Conservation (phyloP, 2,113 vertebrate genomes). For the Alethe diademata region DNA sequence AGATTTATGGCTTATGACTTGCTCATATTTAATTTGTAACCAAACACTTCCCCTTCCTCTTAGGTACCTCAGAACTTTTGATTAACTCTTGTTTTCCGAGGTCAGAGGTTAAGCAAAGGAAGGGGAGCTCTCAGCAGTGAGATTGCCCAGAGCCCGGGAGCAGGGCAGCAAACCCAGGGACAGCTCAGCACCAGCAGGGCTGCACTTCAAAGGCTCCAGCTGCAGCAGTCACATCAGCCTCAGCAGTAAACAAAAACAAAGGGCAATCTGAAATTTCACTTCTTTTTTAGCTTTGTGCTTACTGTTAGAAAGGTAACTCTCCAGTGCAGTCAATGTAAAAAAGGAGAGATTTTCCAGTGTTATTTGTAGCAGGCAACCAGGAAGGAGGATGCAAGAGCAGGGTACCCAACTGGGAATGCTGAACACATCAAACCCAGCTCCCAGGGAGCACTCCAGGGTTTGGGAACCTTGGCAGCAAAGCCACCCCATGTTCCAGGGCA, state of each 20-base stretch:
- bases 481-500: accelerated
- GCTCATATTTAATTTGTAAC: slow-evolving; percentile 99
- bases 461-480: background rate
- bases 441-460: background rate
- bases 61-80: slow-evolving; percentile 86
- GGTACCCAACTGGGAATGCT: background rate
- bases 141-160: slow-evolving; percentile 68
- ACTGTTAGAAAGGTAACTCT: background rate
- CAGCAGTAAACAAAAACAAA: slow-evolving; percentile 30
- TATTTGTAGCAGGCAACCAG: background rate
- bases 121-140: slow-evolving; percentile 82
- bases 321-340: background rate
- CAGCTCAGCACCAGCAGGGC: slow-evolving; percentile 40
- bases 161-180: background rate
- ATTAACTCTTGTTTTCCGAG: slow-evolving; percentile 85
- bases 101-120: slow-evolving; percentile 99
- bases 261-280: background rate
- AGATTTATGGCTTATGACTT: slow-evolving; percentile 94
- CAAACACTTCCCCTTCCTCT: slow-evolving; percentile 96
- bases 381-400: background rate
- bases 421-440: background rate
- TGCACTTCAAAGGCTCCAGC: slow-evolving; percentile 77
- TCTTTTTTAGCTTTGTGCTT: background rate
- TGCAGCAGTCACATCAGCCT: slow-evolving; percentile 37
- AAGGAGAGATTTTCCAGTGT: background rate